Evolutionary conservation across 2,113 vertebrate species (phyloP), one percentile per base, ranked within the genome.

Genomic region (Entomyzon cyanotis): DNA sequence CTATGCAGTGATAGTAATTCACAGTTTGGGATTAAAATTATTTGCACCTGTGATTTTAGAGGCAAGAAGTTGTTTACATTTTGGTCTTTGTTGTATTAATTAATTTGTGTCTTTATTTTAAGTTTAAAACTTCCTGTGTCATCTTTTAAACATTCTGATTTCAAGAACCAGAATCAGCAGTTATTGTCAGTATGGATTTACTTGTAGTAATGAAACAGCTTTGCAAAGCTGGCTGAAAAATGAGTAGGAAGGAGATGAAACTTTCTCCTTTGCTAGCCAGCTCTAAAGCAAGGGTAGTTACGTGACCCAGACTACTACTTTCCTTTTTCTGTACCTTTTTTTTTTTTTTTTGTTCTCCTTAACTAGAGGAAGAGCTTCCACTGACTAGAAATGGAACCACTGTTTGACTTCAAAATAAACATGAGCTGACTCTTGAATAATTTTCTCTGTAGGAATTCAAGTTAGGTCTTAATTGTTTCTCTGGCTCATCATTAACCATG

Each of bases 401-500:
- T 59, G 9, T 52, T 93, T 70, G 50, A 12, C 68, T 76, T 67
- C 78, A 74, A 83, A 59, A 63, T 47, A 88, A 93, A 86, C 65
- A 59, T n/a, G 41, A 47, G 22, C 47, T 56, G 64, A 70, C 39
- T 90, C 37, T 52, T 55, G 58, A 74, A 53, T 77, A 59, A 52
- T 93, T 81, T 73, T 63, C 85, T 68, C 47, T 31, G 33, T 55
- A 86, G 46, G 49, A 86, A 90, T 88, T 88, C 84, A 86, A 82
- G 44, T 69, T 93, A 71, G 31, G 17, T 68, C 56, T 74, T 86
- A 93, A 81, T 95, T 93, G 64, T 88, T 83, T 70, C 71, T 86
- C 52, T 88, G 64, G 88, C 90, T 96, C 88, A 95, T 93, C 80
- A 84, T 93, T 96, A 93, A 94, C 90, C 4, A 0, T 30, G 79